Percentiles rank a stretch among this genome's conserved stretches.
Evolutionary conservation across 1,140 invertebrate genomes (phyloP).

Genomic region (Brachionus sp.): DNA sequence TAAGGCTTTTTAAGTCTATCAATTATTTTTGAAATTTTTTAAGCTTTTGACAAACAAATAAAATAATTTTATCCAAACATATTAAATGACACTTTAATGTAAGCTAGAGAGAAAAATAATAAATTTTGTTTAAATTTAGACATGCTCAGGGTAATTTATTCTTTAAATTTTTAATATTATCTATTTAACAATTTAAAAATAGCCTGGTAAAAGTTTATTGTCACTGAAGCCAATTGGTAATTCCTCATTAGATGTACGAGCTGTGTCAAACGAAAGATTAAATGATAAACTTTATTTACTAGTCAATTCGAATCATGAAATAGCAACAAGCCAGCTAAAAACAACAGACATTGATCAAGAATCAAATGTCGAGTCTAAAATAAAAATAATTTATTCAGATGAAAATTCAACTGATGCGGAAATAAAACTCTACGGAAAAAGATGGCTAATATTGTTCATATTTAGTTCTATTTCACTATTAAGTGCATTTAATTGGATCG

Average conservation of each 20-base stretch:
- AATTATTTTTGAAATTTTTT: no score
- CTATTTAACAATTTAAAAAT: not conserved
- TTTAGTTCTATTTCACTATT: slow-evolving; percentile 84
- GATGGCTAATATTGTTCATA: slow-evolving; percentile 81
- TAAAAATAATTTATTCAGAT: not conserved
- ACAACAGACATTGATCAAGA: not conserved
- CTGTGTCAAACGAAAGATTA: not conserved
- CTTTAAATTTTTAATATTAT: not conserved
- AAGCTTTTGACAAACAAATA: not conserved
- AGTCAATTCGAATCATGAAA: not conserved
- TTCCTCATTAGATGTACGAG: not conserved
- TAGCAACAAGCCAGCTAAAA: not conserved
- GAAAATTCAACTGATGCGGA: not conserved
- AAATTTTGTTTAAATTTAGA: not conserved
- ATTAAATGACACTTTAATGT: not conserved
- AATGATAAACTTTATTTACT: not conserved
- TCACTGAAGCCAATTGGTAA: not conserved
- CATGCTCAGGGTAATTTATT: not conserved
- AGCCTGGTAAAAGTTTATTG: not conserved
- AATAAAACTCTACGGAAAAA: slow-evolving; percentile 52
- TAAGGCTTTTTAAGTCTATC: not conserved
- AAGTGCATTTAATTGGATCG: slow-evolving; percentile 71
- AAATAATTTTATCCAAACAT: not conserved
- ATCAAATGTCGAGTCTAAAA: not conserved
- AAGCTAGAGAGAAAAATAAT: not conserved